Evolutionary conservation across 2,888 invertebrate species (phyloP).

Genomic region (Mimas tiliae): DNA sequence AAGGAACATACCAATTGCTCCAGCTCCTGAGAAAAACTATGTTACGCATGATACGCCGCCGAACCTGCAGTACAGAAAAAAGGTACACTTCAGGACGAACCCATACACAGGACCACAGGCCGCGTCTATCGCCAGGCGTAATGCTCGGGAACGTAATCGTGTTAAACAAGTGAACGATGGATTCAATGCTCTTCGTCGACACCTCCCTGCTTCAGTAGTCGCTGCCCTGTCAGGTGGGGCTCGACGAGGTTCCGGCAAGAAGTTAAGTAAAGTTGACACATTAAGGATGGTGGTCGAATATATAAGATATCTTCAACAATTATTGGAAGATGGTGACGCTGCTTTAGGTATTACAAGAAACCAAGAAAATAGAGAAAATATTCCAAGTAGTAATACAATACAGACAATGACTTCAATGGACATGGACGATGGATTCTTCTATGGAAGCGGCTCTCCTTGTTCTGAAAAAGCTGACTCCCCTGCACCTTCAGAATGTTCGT

Average conservation of each 20-base stretch:
- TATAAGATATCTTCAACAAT: conserved; percentile 92
- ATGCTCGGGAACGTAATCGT: conserved; percentile 97
- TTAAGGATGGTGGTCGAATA: conserved; percentile 95
- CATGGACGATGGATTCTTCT: conserved; percentile 81
- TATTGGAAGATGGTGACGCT: conserved; percentile 90
- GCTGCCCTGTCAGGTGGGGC: conserved; percentile 87
- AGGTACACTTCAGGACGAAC: conserved; percentile 89
- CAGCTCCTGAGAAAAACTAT: conserved; percentile 84
- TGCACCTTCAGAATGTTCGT: conserved; percentile 89
- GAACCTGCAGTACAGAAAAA: conserved; percentile 87
- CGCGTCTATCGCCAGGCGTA: conserved; percentile 94
- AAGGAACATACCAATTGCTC: conserved; percentile 83
- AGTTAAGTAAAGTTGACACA: conserved; percentile 95
- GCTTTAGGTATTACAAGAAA: conserved; percentile 79
- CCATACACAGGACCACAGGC: conserved; percentile 88
- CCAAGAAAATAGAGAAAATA: conserved; percentile 78
- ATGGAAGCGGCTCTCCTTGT: conserved; percentile 84
- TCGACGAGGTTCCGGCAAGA: conserved; percentile 91
- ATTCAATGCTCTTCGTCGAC: conserved; percentile 94
- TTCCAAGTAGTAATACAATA: conserved; percentile 64
- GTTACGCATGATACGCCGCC: conserved; percentile 82
- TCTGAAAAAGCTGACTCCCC: conserved; percentile 90
- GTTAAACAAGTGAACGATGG: conserved; percentile 98
- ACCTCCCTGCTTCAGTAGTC: conserved; percentile 92
- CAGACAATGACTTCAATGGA: conserved; percentile 76